phyloP scores from a whole-genome alignment of 2,113 vertebrate genomes.

The Sigmodon hispidus region DNA sequence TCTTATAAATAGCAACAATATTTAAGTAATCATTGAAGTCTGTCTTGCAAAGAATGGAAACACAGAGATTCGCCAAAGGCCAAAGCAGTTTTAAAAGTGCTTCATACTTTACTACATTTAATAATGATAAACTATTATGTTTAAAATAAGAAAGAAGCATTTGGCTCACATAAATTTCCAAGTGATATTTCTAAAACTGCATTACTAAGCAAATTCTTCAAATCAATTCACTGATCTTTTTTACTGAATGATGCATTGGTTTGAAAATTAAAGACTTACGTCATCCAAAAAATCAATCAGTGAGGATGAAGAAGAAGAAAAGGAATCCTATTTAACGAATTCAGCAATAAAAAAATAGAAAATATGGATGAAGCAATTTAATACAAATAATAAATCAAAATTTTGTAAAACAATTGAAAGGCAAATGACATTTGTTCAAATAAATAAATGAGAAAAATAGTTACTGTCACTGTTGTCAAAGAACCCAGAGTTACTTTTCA shows the following conservation, averaged over 20 bases:
- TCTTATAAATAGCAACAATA: constrained; percentile 7
- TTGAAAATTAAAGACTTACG: constrained; percentile 92
- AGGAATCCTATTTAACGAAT: constrained; percentile 94
- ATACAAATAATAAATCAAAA: constrained; percentile 82
- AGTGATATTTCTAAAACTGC: constrained; percentile 77
- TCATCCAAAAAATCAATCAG: constrained; percentile 99
- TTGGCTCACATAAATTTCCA: constrained; percentile 63
- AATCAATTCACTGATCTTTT: constrained; percentile 80
- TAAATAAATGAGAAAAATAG: constrained; percentile 75
- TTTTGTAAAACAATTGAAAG: constrained; percentile 82
- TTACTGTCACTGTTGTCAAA: constrained; percentile 72
- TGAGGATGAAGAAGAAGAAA: constrained; percentile 96
- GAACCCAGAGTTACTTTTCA: constrained; percentile 64
- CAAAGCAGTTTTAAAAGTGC: constrained; percentile 56
- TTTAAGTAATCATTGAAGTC: constrained; percentile 42
- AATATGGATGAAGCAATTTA: constrained; percentile 86
- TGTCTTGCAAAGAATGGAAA: constrained; percentile 47
- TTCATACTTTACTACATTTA: constrained; percentile 38
- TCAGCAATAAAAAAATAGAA: constrained; percentile 89
- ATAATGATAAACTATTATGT: constrained; percentile 43
- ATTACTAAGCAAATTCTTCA: constrained; percentile 80
- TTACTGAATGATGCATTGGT: constrained; percentile 83
- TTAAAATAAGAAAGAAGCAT: constrained; percentile 66
- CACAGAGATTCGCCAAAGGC: constrained; percentile 31
- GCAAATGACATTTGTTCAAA: constrained; percentile 80